These are phyloP conservation scores for Mellilla xanthometata DNA, from an alignment of 2,888 invertebrate species.

Conservation along the genomic window DNA sequence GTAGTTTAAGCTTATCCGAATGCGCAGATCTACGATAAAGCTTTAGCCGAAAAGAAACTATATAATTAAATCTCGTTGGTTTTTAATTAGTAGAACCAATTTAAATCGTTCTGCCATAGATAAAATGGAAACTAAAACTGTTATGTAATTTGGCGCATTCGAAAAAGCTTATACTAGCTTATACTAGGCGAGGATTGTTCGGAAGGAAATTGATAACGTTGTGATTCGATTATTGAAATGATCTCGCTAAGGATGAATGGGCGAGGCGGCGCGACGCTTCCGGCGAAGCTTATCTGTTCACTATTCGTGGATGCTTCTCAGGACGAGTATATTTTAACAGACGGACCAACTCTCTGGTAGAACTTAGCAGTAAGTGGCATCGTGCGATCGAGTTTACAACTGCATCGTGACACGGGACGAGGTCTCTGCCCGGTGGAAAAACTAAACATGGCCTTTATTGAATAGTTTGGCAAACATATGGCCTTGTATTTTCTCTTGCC, in stretches of 20 bases:
- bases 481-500: too few relatives aligned
- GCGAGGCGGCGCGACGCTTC: conserved; percentile 47
- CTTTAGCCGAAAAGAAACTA: too few relatives aligned
- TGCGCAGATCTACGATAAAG: too few relatives aligned
- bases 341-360: conserved; percentile 74
- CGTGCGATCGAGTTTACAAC: conserved; percentile 44
- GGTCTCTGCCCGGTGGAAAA: conserved; percentile 11
- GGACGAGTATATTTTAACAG: conserved; percentile 53
- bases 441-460: not conserved
- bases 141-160: not conserved
- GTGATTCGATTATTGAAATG: conserved; percentile 32
- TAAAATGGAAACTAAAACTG: too few relatives aligned
- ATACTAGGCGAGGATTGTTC: not conserved
- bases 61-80: too few relatives aligned
- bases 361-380: conserved; percentile 62
- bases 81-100: too few relatives aligned
- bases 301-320: conserved; percentile 33
- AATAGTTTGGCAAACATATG: too few relatives aligned
- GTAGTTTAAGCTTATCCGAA: too few relatives aligned
- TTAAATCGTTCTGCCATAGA: too few relatives aligned
- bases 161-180: conserved; percentile 1
- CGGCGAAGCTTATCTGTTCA: conserved; percentile 44
- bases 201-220: conserved; percentile 37
- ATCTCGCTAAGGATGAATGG: conserved; percentile 31
- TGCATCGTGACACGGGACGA: conserved; percentile 35